phyloP scores from a whole-genome alignment of 2,888 invertebrate genomes.

The Dolomedes plantarius region DNA sequence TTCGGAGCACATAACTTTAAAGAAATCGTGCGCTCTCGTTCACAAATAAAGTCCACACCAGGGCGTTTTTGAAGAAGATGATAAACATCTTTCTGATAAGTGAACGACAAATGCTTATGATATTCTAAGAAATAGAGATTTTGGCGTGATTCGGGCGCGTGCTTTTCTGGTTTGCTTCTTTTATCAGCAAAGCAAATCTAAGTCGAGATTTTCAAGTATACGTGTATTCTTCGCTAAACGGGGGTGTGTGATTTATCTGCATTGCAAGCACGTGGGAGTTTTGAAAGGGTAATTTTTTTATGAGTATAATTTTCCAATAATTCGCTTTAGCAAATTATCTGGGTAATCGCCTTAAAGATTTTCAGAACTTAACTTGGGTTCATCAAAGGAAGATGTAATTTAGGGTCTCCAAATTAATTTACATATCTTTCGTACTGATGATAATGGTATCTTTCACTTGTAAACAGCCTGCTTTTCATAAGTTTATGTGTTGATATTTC shows the following conservation, averaged over 20 bases:
- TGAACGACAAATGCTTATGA: slow-evolving; percentile 19
- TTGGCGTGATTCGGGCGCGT: background rate
- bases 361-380: background rate
- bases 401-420: background rate
- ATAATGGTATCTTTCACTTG: background rate
- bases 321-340: slow-evolving; percentile 19
- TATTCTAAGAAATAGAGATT: slow-evolving; percentile 4
- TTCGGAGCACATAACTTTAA: slow-evolving; percentile 35
- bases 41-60: background rate
- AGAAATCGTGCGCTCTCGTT: slow-evolving; percentile 7
- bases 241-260: slow-evolving; percentile 11
- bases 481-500: background rate
- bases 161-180: background rate
- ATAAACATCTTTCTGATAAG: slow-evolving; percentile 15
- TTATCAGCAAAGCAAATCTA: slow-evolving; percentile 22
- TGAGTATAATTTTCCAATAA: slow-evolving; percentile 28
- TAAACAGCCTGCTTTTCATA: background rate
- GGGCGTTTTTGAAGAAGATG: background rate
- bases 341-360: background rate
- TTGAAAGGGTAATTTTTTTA: slow-evolving; percentile 12
- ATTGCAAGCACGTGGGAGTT: slow-evolving; percentile 16
- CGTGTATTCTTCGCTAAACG: background rate
- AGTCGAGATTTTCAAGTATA: background rate
- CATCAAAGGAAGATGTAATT: background rate
- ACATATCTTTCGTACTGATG: background rate